phyloP scores from a whole-genome alignment of 2,888 invertebrate genomes.

The Chrysolina americana region DNA sequence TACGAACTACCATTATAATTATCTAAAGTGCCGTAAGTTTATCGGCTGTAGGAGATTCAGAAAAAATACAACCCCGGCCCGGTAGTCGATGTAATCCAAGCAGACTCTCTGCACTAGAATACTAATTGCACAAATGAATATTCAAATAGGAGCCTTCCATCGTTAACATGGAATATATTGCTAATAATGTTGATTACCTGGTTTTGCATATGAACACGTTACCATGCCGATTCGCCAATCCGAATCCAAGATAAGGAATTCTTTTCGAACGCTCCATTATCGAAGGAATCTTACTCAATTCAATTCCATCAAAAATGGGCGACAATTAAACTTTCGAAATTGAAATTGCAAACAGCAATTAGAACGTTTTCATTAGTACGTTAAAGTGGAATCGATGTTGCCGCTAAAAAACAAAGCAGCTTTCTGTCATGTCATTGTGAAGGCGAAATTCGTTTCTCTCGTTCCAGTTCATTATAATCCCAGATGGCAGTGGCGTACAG shows the following conservation, averaged over 20 bases:
- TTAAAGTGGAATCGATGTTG: conserved; percentile 13
- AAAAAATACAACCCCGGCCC: no score
- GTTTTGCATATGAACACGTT: neutral
- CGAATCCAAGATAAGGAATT: neutral
- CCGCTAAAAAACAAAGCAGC: conserved; percentile 4
- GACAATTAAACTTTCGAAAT: conserved; percentile 12
- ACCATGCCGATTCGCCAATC: neutral
- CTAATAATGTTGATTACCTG: neutral
- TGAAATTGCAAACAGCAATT: conserved; percentile 9
- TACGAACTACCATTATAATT: no score
- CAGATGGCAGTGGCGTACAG: neutral
- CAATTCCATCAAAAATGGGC: neutral
- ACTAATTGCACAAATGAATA: no score
- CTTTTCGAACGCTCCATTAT: conserved; percentile 4
- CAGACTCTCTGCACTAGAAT: no score
- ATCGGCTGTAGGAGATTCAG: no score
- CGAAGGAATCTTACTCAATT: conserved; percentile 8
- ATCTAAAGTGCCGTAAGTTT: no score
- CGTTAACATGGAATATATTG: no score
- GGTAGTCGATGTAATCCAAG: no score
- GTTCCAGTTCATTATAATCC: conserved; percentile 3
- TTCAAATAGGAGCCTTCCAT: no score
- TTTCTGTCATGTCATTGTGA: neutral
- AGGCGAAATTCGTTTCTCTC: neutral
- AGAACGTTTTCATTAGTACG: conserved; percentile 10